Percentiles rank a stretch among this genome's conserved stretches.
phyloP scores from a whole-genome alignment of 2,797 vertebrate species.

The Clarias platycephalus region DNA sequence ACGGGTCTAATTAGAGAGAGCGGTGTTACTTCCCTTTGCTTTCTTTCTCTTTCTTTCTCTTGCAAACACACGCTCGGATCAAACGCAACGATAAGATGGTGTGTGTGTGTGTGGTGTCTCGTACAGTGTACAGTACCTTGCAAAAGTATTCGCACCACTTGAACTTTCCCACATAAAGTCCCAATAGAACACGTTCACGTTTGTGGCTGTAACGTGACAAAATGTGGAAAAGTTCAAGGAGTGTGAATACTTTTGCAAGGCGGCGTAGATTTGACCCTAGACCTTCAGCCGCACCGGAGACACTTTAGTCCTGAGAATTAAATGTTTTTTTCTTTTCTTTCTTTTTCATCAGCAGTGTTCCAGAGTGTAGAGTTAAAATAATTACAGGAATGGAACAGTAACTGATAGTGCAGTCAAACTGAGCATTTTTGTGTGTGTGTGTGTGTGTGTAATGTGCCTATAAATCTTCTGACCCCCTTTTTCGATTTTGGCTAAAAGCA shows the following conservation, averaged over 20 bases:
- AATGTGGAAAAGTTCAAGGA: no score
- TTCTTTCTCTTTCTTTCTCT: not conserved
- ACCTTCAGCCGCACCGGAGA: no score
- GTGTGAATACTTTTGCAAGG: no score
- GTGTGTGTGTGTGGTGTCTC: not conserved
- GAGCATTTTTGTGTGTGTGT: not conserved
- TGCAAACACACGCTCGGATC: not conserved
- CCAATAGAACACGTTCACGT: no score
- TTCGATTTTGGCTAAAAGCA: not conserved
- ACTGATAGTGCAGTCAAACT: not conserved
- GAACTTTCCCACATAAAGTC: no score
- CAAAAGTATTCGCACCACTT: not conserved
- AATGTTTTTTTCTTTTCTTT: not conserved
- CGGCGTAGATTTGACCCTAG: no score
- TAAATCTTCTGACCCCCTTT: not conserved
- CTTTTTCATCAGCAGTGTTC: not conserved
- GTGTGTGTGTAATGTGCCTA: not conserved
- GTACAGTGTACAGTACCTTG: not conserved
- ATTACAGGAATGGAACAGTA: not conserved
- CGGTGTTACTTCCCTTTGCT: not conserved
- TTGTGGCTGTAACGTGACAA: no score
- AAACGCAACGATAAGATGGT: not conserved
- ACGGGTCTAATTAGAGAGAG: conserved; percentile 14
- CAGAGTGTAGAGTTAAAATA: conserved; percentile 1
- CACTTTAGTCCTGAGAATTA: not conserved